Conservation (phyloP, 2,797 vertebrate species). For the Mormyrus hasselquistii region DNA sequence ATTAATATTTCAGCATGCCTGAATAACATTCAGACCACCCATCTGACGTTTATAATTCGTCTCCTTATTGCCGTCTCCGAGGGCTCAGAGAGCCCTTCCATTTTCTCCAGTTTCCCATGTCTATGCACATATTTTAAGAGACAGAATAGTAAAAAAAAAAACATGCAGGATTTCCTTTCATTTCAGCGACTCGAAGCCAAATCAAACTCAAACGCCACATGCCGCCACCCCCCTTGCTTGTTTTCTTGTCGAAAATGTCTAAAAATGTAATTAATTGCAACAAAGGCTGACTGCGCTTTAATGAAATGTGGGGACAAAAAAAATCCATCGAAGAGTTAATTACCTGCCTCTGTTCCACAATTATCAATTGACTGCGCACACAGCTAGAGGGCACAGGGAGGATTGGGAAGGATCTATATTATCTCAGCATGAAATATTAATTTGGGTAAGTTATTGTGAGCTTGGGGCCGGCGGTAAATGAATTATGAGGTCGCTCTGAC, state of each 20-base stretch:
- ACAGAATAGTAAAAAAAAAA: not conserved
- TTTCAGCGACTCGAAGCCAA: not conserved
- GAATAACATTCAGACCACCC: conserved; percentile 21
- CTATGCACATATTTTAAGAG: not conserved
- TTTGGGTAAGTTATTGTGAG: conserved; percentile 12
- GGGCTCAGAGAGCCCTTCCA: conserved; percentile 23
- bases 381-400: not conserved
- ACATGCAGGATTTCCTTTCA: not conserved
- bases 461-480: not conserved
- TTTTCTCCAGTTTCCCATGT: conserved; percentile 20
- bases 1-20: conserved; percentile 18
- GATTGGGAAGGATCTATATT: conserved; percentile 13
- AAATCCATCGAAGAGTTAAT: conserved; percentile 13
- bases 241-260: not conserved
- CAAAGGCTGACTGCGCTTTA: conserved; percentile 10
- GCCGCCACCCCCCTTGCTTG: not conserved
- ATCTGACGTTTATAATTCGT: conserved; percentile 22
- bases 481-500: not conserved
- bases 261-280: conserved; percentile 17
- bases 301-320: conserved; percentile 1
- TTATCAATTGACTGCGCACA: conserved; percentile 1
- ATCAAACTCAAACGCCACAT: not conserved
- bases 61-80: conserved; percentile 15
- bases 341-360: conserved; percentile 12
- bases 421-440: conserved; percentile 17